phyloP scores from a whole-genome alignment of 2,113 vertebrate species.

The Neoarius graeffei region DNA sequence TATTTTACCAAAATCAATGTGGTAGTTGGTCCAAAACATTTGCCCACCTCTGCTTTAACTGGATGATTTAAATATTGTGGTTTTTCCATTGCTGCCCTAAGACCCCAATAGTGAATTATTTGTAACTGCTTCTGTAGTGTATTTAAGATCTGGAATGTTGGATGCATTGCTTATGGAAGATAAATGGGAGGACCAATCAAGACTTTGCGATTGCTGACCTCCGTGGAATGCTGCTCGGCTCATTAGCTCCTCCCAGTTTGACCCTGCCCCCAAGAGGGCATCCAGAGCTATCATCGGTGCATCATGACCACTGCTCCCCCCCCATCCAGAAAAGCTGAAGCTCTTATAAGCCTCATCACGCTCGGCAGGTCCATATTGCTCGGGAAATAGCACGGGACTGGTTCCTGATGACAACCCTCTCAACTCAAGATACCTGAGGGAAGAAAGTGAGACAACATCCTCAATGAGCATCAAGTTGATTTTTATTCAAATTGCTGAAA shows the following conservation, averaged over 20 bases:
- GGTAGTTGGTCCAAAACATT: no score
- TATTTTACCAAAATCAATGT: not conserved
- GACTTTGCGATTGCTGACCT: constrained; percentile 61
- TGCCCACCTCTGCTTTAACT: no score
- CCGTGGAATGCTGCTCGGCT: constrained; percentile 75
- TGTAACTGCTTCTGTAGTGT: no score
- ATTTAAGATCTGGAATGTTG: no score
- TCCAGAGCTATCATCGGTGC: constrained; percentile 85
- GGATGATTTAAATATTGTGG: no score
- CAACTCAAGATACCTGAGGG: constrained; percentile 74
- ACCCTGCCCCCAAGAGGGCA: constrained; percentile 70
- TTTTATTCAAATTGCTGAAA: not conserved
- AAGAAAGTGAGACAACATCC: not conserved
- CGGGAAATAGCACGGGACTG: constrained; percentile 67
- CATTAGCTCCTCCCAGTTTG: constrained; percentile 79
- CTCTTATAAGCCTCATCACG: constrained; percentile 72
- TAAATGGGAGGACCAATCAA: not conserved
- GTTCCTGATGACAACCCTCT: constrained; percentile 71
- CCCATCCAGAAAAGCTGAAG: constrained; percentile 78
- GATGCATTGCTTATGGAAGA: not conserved
- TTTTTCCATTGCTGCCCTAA: no score
- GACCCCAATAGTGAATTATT: no score
- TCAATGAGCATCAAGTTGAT: not conserved
- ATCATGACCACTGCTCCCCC: constrained; percentile 80
- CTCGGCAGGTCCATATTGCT: constrained; percentile 66